Evolutionary conservation across 2,888 invertebrate species (phyloP), one percentile per base, ranked within the genome.

Genomic region (Cenopis cana): DNA sequence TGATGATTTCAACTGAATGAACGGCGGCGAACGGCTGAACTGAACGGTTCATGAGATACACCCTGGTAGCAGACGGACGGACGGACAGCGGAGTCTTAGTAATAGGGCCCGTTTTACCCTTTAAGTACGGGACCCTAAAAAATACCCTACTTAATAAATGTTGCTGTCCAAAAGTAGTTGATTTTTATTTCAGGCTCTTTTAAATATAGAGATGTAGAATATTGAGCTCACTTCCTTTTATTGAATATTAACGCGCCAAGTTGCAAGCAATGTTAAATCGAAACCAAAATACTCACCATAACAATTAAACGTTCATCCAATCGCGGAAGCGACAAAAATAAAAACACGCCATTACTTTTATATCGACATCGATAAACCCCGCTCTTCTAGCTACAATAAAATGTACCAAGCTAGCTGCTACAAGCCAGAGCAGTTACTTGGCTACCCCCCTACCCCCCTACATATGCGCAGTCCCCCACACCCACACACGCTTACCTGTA

Each of bases 331-430:
- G 77, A 81, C 83, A 85, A 85, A 86, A 87, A 87, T 87, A 87
- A 85, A 82, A 81, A 81, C 82, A 72, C 64, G 78, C 81, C 79
- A 85, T 87, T 83, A 85, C 82, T 79, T 86, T 87, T 89, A 83
- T 86, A 91, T 91, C 91, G 91, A 90, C 85, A 88, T 90, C 89
- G 89, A 88, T 88, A 91, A 88, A 88, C 83, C 84, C 84, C 87
- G 83, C 82, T 77, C 80, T 82, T 79, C 90, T 89, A 89, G 91
- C 89, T 92, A 92, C 92, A 93, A 92, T 93, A 93, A 93, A 93
- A 93, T 91, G 91, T 93, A 91, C 90, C 89, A 84, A 89, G 90
- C 90, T 89, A 89, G 91, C 90, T 91, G 91, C 90, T 91, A 90
- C 91, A 89, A 90, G 89, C 90, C 87, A 87, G 90, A 91, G 91